Base-by-base conservation (phyloP, 1,140 invertebrate genomes). In the Drosophila rufa region DNA sequence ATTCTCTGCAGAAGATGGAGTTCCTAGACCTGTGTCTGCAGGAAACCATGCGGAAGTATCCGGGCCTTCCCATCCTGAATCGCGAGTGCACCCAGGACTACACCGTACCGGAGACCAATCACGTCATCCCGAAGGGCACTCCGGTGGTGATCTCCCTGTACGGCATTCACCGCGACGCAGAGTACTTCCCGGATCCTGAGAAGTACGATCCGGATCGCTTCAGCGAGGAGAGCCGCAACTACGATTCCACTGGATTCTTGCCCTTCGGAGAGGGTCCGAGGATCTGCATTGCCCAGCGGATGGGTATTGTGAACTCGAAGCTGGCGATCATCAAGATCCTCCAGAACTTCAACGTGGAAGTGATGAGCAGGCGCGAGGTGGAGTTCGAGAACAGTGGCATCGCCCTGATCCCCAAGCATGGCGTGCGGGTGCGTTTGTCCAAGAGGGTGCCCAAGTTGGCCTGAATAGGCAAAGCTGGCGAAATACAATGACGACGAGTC, bases 201-300 rank as follows among this genome's bases (percentile, higher is more conserved):
- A 91, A 87, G 12, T 96, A 95, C 82, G 94, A 95, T 91, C 96
- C 95, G 0, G 94, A 96, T 60, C 92, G 96, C 30, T 96, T 96
- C 82, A 80, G 93, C 3, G 93, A 94, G 33, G 91, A 92, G 33
- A 93, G 93, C 47, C 93, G 92, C 59, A 85, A 81, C 73, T 90
- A 80, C 33, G 90, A 79, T 62, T 65, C 73, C 1, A 55, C 62
- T 5, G 93, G 94, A 0, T 96, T 95, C 79, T 92, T 95, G 68
- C 95, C 96, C 4, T 96, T 97, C 86, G 95, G 95, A 17, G 95
- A 95, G 61, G 96, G 96, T 6, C 94, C 95, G 4, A 93, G 95
- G 56, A 95, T 95, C 2, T 92, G 91, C 58, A 78, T 91, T 53
- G 86, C 86, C 8, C 79, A 82, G 57, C 53, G 86, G 1, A 86